phyloP scores from a whole-genome alignment of 2,797 vertebrate genomes.

The Poeciliopsis infans region DNA sequence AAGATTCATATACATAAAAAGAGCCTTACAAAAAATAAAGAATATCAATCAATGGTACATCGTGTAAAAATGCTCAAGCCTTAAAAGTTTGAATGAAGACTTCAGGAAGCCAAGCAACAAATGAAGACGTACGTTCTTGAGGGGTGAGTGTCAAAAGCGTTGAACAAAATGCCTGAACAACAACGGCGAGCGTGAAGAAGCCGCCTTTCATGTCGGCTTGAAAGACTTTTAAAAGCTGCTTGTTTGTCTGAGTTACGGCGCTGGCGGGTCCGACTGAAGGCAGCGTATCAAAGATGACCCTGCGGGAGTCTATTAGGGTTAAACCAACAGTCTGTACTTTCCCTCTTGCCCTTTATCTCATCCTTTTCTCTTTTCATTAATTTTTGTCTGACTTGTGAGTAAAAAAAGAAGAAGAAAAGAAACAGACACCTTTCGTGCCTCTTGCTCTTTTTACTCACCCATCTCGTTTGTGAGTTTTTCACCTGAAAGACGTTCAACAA shows the following conservation, averaged over 20 bases:
- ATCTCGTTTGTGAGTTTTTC: not conserved
- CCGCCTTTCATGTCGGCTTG: constrained; percentile 63
- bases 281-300: constrained; percentile 64
- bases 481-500: not conserved
- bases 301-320: constrained; percentile 50
- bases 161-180: constrained; percentile 44
- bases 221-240: constrained; percentile 51
- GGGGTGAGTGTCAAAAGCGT: constrained; percentile 25
- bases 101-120: constrained; percentile 15
- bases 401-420: not conserved
- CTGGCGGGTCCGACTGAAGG: constrained; percentile 25
- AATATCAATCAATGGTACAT: not conserved
- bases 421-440: not conserved
- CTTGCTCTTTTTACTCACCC: not conserved
- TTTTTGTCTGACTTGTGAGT: constrained; percentile 12
- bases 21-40: not conserved
- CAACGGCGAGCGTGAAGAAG: constrained; percentile 38
- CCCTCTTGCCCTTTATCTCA: constrained; percentile 20
- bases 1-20: too few species aligned
- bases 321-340: constrained; percentile 29
- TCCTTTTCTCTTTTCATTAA: constrained; percentile 10
- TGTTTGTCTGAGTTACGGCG: constrained; percentile 25
- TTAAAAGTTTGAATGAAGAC: not conserved
- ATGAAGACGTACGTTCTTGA: constrained; percentile 24
- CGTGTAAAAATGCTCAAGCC: not conserved